Evolutionary conservation across 2,888 invertebrate species (phyloP).

Genomic region (Ellobium chinense): DNA sequence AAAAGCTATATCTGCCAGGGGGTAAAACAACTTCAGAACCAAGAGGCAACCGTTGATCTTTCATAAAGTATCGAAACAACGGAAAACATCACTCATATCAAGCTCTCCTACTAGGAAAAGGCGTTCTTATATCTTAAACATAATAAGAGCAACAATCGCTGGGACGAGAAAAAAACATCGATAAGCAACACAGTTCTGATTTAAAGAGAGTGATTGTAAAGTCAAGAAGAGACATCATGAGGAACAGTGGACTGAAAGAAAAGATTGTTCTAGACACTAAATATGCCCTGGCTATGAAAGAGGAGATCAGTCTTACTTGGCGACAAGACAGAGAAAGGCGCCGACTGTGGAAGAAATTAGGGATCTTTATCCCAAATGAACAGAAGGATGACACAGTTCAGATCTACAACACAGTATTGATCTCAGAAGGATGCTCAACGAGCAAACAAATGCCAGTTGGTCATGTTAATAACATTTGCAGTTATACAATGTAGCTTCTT

Average conservation of each 20-base stretch:
- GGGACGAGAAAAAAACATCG: too few relatives aligned
- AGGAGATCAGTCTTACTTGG: background rate
- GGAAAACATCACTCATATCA: too few relatives aligned
- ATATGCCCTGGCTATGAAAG: conserved; percentile 11
- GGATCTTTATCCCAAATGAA: background rate
- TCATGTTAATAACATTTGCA: background rate
- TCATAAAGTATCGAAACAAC: too few relatives aligned
- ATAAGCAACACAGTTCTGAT: too few relatives aligned
- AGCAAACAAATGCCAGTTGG: background rate
- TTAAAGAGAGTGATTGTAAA: background rate
- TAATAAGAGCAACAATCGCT: too few relatives aligned
- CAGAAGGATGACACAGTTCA: background rate
- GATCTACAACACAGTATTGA: background rate
- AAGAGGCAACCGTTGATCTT: too few relatives aligned
- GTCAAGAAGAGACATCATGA: background rate
- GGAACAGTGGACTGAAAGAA: background rate
- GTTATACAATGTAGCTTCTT: background rate
- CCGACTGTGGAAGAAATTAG: background rate
- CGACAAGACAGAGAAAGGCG: background rate
- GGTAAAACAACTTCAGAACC: too few relatives aligned
- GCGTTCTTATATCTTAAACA: too few relatives aligned
- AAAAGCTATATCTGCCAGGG: too few relatives aligned
- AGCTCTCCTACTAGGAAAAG: too few relatives aligned
- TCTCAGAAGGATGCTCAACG: background rate
- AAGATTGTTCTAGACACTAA: background rate